These are phyloP conservation scores for Mamestra brassicae DNA, from an alignment of 2,888 invertebrate genomes.

Conservation along the genomic window DNA sequence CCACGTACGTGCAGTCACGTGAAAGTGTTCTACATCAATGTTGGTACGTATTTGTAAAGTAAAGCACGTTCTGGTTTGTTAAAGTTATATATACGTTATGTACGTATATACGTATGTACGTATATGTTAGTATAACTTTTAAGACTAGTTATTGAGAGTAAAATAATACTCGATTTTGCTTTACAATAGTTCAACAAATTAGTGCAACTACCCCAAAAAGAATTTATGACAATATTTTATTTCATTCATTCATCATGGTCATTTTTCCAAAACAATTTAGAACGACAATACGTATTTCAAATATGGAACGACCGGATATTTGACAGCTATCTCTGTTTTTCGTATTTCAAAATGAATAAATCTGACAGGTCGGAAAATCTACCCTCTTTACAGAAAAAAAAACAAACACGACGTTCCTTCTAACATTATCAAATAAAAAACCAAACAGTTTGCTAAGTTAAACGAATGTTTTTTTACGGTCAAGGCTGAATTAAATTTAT, in stretches of 20 bases:
- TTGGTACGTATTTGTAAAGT: constrained; percentile 2
- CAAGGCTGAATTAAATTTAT: constrained; percentile 30
- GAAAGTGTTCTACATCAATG: constrained; percentile 45
- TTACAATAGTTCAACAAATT: too few species aligned
- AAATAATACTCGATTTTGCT: too few species aligned
- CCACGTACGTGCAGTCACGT: constrained; percentile 32
- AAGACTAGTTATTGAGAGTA: too few species aligned
- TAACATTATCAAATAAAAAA: constrained; percentile 12
- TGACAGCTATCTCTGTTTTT: not conserved
- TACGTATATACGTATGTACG: too few species aligned
- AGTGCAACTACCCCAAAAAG: too few species aligned
- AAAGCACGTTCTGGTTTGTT: constrained; percentile 1
- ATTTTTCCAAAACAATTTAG: too few species aligned
- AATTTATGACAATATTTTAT: too few species aligned
- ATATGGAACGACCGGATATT: not conserved
- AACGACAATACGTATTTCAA: not conserved
- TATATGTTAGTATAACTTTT: too few species aligned
- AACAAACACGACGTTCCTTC: not conserved
- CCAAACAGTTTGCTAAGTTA: not conserved
- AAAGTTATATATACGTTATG: too few species aligned
- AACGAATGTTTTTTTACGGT: not conserved
- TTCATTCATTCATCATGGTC: too few species aligned
- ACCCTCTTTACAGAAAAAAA: not conserved
- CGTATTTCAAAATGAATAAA: constrained; percentile 6
- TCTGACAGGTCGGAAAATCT: not conserved